These are phyloP conservation scores for Pheosia gnoma DNA, from an alignment of 2,888 invertebrate species.

Conservation along the genomic window DNA sequence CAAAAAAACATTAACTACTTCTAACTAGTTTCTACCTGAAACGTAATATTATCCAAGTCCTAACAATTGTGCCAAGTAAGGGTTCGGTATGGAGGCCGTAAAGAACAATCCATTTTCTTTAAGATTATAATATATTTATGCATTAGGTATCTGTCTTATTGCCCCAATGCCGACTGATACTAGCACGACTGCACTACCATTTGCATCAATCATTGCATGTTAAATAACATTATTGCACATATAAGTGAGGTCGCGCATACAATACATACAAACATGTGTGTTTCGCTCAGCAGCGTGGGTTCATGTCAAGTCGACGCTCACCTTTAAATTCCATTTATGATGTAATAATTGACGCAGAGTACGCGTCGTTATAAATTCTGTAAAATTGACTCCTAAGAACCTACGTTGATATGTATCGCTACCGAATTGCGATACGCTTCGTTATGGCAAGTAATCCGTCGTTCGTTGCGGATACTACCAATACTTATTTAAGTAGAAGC, in stretches of 20 bases:
- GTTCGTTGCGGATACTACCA: not conserved
- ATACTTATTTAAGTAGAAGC: not conserved
- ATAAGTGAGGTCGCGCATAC: not conserved
- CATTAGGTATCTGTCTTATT: not conserved
- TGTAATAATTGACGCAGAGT: not conserved
- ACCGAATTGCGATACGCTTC: conserved; percentile 1
- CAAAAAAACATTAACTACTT: too few relatives aligned
- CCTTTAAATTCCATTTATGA: not conserved
- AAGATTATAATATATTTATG: not conserved
- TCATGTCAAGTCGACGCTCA: not conserved
- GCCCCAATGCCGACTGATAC: not conserved
- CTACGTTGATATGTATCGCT: conserved; percentile 1
- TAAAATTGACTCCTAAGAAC: not conserved
- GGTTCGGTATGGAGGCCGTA: not conserved
- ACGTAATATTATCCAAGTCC: not conserved
- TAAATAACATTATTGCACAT: not conserved
- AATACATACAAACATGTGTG: not conserved
- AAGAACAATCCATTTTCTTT: not conserved
- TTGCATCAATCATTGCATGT: not conserved
- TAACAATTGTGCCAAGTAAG: not conserved
- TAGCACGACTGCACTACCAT: not conserved
- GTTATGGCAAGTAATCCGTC: not conserved
- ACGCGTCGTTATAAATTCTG: not conserved
- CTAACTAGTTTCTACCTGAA: too few relatives aligned
- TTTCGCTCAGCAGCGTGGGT: not conserved